A percentile compares a stretch with the other conserved stretches of the same genome.
These are phyloP conservation scores for Koerneria pararmatus DNA, from an alignment of 2,888 invertebrate species.

Conservation along the genomic window DNA sequence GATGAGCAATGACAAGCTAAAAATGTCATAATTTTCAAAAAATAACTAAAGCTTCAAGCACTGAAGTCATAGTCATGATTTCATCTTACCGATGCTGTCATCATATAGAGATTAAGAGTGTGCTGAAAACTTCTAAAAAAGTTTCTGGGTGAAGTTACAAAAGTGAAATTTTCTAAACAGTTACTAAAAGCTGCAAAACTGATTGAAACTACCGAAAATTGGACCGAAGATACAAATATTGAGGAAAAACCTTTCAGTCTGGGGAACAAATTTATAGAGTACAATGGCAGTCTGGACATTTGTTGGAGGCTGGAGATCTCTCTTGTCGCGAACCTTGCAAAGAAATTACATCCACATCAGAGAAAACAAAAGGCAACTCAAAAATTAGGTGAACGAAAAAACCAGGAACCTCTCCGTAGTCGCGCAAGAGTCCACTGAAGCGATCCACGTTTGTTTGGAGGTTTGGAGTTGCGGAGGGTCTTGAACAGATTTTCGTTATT, in stretches of 20 bases:
- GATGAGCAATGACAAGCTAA: no score
- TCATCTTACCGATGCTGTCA: no score
- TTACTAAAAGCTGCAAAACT: background rate
- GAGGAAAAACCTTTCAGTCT: constrained; percentile 15
- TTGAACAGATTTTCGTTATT: constrained; percentile 25
- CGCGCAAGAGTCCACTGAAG: constrained; percentile 45
- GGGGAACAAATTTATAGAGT: constrained; percentile 20
- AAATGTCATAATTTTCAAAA: no score
- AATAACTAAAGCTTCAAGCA: no score
- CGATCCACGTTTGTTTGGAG: constrained; percentile 49
- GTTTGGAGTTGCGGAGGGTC: constrained; percentile 43
- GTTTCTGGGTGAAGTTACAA: no score
- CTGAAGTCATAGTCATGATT: no score
- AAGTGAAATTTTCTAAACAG: no score
- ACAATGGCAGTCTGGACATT: constrained; percentile 8
- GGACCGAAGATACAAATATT: background rate
- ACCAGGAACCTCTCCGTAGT: constrained; percentile 27
- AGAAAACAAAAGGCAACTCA: background rate
- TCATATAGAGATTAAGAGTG: no score
- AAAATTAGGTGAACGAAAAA: background rate
- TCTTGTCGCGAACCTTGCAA: constrained; percentile 14
- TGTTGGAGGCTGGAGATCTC: background rate
- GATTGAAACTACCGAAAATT: background rate
- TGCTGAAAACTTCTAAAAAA: no score
- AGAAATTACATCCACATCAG: background rate